Percentiles rank a stretch among this genome's conserved stretches.
Conservation (phyloP, 2,888 invertebrate species). For the Perithous albicinctus region DNA sequence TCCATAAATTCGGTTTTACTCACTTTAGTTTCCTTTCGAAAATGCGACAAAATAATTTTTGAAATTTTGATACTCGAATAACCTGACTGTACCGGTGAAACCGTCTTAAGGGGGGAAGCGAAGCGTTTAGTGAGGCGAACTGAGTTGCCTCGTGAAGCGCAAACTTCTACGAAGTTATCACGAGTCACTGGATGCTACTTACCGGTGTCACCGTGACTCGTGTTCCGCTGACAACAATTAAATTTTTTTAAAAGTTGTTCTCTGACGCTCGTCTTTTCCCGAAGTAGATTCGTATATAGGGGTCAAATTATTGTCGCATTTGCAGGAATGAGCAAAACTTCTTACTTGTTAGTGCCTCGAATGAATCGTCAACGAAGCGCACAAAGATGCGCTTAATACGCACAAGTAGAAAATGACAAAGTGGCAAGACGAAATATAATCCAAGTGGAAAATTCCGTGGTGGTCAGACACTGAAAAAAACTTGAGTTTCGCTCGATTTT, state of each 20-base stretch:
- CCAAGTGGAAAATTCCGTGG: neutral
- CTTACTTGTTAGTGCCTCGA: slow-evolving; percentile 11
- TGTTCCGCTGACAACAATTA: neutral
- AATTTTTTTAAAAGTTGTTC: neutral
- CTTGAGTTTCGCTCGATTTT: neutral
- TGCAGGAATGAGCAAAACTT: neutral
- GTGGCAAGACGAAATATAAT: neutral
- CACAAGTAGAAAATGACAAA: neutral
- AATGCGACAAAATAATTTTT: no score
- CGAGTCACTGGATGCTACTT: slow-evolving; percentile 21
- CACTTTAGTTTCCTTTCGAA: no score
- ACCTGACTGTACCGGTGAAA: no score
- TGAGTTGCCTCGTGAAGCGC: neutral
- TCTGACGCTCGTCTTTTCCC: neutral
- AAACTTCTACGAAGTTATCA: slow-evolving; percentile 21
- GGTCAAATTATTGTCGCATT: neutral
- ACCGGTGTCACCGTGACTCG: neutral
- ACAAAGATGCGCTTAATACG: neutral
- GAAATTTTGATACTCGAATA: no score
- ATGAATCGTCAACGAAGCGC: neutral
- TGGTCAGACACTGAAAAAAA: slow-evolving; percentile 35
- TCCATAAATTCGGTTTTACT: no score
- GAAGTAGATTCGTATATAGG: neutral
- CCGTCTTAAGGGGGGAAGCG: neutral
- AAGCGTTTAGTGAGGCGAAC: neutral